Evolutionary conservation across 1,140 invertebrate genomes (phyloP).

Genomic region (Pseudoatta argentina): DNA sequence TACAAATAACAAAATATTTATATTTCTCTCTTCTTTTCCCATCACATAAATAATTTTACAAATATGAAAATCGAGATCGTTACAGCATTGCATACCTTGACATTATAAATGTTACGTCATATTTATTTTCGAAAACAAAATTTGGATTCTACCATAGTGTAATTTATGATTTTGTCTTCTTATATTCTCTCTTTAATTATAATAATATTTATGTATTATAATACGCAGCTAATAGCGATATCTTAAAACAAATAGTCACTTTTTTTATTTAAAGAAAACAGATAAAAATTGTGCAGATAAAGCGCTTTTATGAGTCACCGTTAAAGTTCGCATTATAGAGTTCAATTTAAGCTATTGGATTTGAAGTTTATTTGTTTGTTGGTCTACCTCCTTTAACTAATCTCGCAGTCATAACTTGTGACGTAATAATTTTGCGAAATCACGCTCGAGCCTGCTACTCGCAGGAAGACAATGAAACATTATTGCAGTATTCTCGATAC

Average conservation of each 20-base stretch:
- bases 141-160: not conserved
- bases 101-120: not conserved
- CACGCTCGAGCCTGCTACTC: not conserved
- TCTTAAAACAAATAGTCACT: not conserved
- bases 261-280: not conserved
- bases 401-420: conserved; percentile 24
- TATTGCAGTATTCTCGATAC: not conserved
- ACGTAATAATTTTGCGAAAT: conserved; percentile 50
- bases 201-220: not conserved
- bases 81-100: conserved; percentile 30
- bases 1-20: conserved; percentile 75
- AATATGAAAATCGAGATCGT: conserved; percentile 81
- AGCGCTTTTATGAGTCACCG: not conserved
- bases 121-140: not conserved
- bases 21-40: conserved; percentile 69
- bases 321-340: not conserved
- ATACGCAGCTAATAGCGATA: not conserved
- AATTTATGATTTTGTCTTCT: not conserved
- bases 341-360: not conserved
- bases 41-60: conserved; percentile 77
- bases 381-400: not conserved
- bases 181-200: not conserved
- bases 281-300: not conserved
- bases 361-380: conserved; percentile 21
- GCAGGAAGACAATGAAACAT: not conserved